These are phyloP conservation scores for Anableps anableps DNA, from an alignment of 2,797 vertebrate species.

Conservation along the genomic window DNA sequence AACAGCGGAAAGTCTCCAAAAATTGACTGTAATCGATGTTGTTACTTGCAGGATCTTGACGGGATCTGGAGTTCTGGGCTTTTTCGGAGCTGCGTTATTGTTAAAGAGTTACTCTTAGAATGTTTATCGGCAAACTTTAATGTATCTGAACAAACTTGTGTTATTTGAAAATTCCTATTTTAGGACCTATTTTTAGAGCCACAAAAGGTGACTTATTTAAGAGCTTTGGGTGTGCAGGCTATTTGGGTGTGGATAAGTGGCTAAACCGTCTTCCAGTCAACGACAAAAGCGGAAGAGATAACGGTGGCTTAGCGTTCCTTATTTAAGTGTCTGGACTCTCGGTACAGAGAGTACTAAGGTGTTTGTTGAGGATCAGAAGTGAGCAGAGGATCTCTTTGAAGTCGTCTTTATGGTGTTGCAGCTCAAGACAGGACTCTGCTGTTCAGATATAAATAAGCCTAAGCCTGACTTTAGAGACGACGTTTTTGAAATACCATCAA, in stretches of 20 bases:
- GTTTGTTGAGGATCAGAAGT: constrained; percentile 56
- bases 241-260: constrained; percentile 76
- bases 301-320: constrained; percentile 61
- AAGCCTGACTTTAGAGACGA: background rate
- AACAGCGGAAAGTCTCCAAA: too few relatives aligned
- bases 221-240: constrained; percentile 41
- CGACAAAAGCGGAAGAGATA: constrained; percentile 71
- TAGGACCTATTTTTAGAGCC: background rate
- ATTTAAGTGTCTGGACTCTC: constrained; percentile 40
- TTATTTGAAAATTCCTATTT: constrained; percentile 1
- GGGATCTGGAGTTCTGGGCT: too few relatives aligned
- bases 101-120: background rate
- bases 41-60: too few relatives aligned
- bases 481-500: background rate
- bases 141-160: background rate
- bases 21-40: too few relatives aligned
- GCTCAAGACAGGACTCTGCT: constrained; percentile 10
- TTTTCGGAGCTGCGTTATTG: background rate
- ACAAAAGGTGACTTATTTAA: constrained; percentile 24
- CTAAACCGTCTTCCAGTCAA: constrained; percentile 71
- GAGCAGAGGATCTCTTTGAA: constrained; percentile 42
- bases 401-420: constrained; percentile 4
- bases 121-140: background rate
- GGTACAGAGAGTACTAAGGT: constrained; percentile 22
- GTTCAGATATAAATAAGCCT: constrained; percentile 20